These are phyloP conservation scores for Delphinus delphis DNA, from an alignment of 2,113 vertebrate genomes.

Conservation along the genomic window DNA sequence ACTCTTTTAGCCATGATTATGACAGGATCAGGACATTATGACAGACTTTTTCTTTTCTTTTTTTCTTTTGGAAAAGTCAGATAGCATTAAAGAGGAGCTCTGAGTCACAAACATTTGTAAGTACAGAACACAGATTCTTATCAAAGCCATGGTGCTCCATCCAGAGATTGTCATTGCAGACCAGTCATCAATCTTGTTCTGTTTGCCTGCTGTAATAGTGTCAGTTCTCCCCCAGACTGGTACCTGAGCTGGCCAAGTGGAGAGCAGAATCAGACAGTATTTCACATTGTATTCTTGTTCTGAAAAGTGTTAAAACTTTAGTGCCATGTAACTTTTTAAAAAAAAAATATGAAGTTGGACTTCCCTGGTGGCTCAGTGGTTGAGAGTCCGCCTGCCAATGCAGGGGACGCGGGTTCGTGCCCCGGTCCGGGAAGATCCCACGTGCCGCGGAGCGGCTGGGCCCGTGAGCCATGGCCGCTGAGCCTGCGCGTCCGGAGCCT, in stretches of 20 bases:
- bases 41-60: conserved; percentile 6
- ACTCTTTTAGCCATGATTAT: neutral
- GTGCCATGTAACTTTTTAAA: neutral
- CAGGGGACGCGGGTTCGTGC: too few relatives aligned
- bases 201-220: neutral
- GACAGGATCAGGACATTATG: neutral
- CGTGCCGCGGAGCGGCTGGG: too few relatives aligned
- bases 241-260: neutral
- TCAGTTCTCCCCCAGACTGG: neutral
- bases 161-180: neutral
- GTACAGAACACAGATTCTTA: neutral
- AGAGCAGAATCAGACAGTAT: neutral
- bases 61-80: conserved; percentile 10
- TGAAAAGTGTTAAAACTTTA: neutral
- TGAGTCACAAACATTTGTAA: neutral
- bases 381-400: too few relatives aligned
- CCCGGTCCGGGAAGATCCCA: too few relatives aligned
- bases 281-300: neutral
- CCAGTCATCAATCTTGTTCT: neutral
- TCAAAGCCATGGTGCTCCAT: neutral
- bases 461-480: too few relatives aligned
- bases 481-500: too few relatives aligned
- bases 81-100: neutral
- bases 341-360: neutral
- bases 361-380: too few relatives aligned